Base-by-base conservation (phyloP, 2,113 vertebrate genomes). In the Cheilinus undulatus region DNA sequence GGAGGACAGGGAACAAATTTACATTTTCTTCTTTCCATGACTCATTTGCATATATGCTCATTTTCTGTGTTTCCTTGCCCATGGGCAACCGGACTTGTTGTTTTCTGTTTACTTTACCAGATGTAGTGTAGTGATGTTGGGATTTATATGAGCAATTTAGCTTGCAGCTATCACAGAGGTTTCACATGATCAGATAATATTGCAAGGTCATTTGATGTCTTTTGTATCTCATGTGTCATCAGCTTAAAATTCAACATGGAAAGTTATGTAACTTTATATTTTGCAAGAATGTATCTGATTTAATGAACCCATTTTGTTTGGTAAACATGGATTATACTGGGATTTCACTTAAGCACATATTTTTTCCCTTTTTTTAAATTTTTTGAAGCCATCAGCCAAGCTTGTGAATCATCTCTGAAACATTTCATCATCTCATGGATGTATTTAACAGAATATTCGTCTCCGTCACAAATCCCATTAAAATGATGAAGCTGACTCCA, bases 1-100 rank as follows among this genome's bases (percentile, higher is more conserved):
- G 10, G 67, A 63, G 60, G 79, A 70, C 24, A 45, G 27, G 54
- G 73, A 71, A 73, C 38, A 69, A 14, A 89, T 87, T 79, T 80
- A 53, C 80, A 85, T 87, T 82, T 81, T 74, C 36, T 76, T 52
- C 48, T 62, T 12, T 72, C 22, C 61, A 26, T 20, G 17, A 10
- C 13, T 85, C 6, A 82, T 91, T 87, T 90, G 70, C 79, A 87
- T 86, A 70, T 64, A 60, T 69, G 62, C 57, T 77, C 30, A 82
- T 85, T 71, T 76, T 45, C 53, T 40, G 8, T 57, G 13, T 82
- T 63, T 51, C 28, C 59, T 54, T 60, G 50, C 65, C 71, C 23
- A 45, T 58, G 48, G 62, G 61, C 69, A 50, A 38, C 54, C 63
- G 51, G 51, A 46, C 60, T 54, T 0, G 61, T 42, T 76, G 24